Evolutionary conservation across 2,888 invertebrate genomes (phyloP).

Genomic region (Ophioninae sp.): DNA sequence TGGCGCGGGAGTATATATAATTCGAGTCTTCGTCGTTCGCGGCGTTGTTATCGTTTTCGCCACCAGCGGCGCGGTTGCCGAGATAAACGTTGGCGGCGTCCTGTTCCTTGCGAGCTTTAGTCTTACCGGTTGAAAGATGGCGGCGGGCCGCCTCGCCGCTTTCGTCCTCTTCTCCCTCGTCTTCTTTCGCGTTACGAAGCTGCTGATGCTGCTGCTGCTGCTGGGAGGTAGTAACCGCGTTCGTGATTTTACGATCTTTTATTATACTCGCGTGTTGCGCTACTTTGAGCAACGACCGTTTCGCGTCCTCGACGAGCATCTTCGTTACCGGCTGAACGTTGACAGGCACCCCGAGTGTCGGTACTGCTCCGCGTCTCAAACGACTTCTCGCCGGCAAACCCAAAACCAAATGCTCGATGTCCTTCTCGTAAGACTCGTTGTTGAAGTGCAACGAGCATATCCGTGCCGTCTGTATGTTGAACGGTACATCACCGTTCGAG

Average conservation of each 20-base stretch:
- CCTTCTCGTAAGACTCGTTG: constrained; percentile 82
- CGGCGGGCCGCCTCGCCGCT: not conserved
- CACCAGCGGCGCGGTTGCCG: constrained; percentile 16
- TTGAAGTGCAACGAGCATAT: constrained; percentile 83
- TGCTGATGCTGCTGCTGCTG: constrained; percentile 23
- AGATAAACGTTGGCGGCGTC: constrained; percentile 18
- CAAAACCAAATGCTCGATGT: constrained; percentile 83
- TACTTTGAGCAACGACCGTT: constrained; percentile 76
- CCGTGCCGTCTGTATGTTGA: constrained; percentile 83
- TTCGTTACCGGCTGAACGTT: constrained; percentile 79
- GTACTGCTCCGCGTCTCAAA: constrained; percentile 82
- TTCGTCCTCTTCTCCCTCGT: not conserved
- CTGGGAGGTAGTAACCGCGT: constrained; percentile 24
- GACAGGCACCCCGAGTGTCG: constrained; percentile 80
- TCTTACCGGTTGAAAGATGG: constrained; percentile 31
- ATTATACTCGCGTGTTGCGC: constrained; percentile 71
- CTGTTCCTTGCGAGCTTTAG: not conserved
- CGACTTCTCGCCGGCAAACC: constrained; percentile 83
- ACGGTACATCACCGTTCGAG: constrained; percentile 78
- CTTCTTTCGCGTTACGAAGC: constrained; percentile 16
- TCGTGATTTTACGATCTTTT: constrained; percentile 56
- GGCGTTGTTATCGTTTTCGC: constrained; percentile 7
- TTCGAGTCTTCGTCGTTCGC: constrained; percentile 35
- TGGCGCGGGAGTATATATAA: constrained; percentile 48
- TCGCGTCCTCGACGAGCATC: constrained; percentile 78